Base-by-base conservation (phyloP, 2,113 vertebrate genomes). In the Vireo altiloquus region DNA sequence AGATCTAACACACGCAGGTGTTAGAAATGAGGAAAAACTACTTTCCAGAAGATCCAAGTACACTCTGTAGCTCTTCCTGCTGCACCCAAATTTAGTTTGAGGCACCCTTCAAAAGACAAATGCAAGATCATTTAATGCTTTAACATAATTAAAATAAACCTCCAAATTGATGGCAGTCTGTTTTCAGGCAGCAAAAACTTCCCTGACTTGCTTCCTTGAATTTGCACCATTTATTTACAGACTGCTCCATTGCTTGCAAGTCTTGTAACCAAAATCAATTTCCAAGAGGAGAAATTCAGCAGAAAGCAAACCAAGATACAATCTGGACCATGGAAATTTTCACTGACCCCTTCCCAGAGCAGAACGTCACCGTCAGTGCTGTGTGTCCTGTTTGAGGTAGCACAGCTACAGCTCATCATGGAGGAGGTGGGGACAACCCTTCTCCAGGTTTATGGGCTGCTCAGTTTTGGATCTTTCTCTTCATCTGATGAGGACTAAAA, bases 401-500 rank as follows among this genome's bases (percentile, higher is more conserved):
- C 50, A 54, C 0, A 0, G 47, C 64, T 80, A 46, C 64, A 78
- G 61, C 50, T 47, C 40, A 4, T 27, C 60, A 10, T 14, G 9
- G 19, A 46, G 12, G 44, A 89, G 40, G 7, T 13, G 23, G 59
- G 74, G 23, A 74, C 0, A 0, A 49, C 7, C 27, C 11, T 33
- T 24, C n/a, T 40, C 39, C 64, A 50, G 13, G 13, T 49, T 30
- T 42, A 40, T 31, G 63, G 14, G 13, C 15, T 37, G 6, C 44
- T 46, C 22, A 15, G 13, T n/a, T 63, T 53, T 33, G 22, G 22
- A 64, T 44, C n/a, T 53, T 56, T 37, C 21, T 39, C 59, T 54
- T 14, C 14, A 11, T 47, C 24, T 46, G 33, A 23, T 17, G n/a
- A 66, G 35, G 19, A 37, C 35, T 64, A 13, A 50, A 80, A 53